phyloP scores from a whole-genome alignment of 1,140 invertebrate species.

The Saccostrea glomerata region DNA sequence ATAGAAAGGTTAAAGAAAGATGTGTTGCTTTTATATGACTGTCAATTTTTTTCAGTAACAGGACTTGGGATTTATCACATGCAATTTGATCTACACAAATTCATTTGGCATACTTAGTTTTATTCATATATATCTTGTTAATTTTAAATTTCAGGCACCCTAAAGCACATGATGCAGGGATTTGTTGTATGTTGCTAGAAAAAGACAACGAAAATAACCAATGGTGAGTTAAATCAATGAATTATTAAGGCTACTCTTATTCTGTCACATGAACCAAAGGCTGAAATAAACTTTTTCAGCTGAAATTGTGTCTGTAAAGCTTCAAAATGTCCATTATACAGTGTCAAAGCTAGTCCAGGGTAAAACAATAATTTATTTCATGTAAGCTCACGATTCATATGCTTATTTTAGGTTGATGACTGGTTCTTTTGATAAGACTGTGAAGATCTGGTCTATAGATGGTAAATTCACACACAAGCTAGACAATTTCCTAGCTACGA shows the following conservation, averaged over 20 bases:
- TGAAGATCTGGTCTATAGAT: conserved; percentile 79
- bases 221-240: conserved; percentile 66
- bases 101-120: not conserved
- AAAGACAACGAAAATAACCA: conserved; percentile 77
- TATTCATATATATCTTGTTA: not conserved
- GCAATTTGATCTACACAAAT: not conserved
- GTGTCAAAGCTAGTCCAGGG: too few species aligned
- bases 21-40: too few species aligned
- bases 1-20: too few species aligned
- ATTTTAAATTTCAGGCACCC: conserved; percentile 59
- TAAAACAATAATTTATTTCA: too few species aligned
- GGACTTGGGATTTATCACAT: too few species aligned
- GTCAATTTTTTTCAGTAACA: too few species aligned
- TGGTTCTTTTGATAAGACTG: conserved; percentile 79
- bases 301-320: too few species aligned
- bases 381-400: not conserved
- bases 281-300: too few species aligned
- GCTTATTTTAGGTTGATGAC: conserved; percentile 75
- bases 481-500: conserved; percentile 74
- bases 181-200: conserved; percentile 75
- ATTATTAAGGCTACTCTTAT: too few species aligned
- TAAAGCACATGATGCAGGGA: conserved; percentile 78
- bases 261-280: too few species aligned
- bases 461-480: conserved; percentile 75
- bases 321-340: too few species aligned